Evolutionary conservation across 2,113 vertebrate genomes (phyloP).

Genomic region (Coturnix japonica): DNA sequence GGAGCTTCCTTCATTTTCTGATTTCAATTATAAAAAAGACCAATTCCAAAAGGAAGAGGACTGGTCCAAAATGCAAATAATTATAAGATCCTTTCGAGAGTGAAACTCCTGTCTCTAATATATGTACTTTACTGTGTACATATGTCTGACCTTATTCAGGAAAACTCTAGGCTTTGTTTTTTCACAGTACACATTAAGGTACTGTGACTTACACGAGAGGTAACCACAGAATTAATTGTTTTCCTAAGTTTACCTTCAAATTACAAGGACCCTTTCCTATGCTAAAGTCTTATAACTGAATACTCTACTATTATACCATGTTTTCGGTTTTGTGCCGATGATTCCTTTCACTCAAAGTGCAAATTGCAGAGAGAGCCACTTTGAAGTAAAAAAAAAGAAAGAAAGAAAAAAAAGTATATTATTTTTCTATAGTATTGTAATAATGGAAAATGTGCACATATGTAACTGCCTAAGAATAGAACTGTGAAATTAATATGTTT

Average conservation of each 20-base stretch:
- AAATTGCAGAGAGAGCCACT: background rate
- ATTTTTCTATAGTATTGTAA: background rate
- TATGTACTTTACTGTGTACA: background rate
- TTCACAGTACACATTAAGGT: background rate
- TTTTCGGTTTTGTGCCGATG: background rate
- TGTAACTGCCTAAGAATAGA: background rate
- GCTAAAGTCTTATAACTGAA: background rate
- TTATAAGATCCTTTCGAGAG: slow-evolving; percentile 33
- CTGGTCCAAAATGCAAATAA: background rate
- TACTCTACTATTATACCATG: background rate
- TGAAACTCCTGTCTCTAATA: background rate
- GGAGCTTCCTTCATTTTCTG: background rate
- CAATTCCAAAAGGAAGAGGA: background rate
- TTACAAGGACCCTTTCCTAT: slow-evolving; percentile 55
- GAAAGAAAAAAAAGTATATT: background rate
- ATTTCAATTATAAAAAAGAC: background rate
- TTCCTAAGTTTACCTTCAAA: background rate
- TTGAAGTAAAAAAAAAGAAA: background rate
- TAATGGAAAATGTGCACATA: background rate
- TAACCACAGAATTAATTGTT: background rate
- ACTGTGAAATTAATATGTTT: background rate
- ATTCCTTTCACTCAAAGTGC: background rate
- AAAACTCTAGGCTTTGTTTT: background rate
- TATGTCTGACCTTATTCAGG: background rate
- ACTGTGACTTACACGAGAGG: background rate